Conservation (phyloP, 2,113 vertebrate genomes). For the Carassius carassius region DNA sequence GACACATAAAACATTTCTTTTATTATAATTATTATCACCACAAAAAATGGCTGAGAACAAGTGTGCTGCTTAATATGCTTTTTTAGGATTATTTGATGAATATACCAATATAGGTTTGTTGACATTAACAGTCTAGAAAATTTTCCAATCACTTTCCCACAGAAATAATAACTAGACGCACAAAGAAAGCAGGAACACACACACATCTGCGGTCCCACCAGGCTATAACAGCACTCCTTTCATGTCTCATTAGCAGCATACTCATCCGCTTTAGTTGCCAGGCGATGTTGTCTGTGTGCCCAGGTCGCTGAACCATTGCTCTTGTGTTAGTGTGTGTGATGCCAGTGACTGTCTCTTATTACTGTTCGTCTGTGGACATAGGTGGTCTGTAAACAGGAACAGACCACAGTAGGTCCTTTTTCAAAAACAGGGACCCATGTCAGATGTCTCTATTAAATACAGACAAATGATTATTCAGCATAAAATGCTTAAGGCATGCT, state of each 20-base stretch:
- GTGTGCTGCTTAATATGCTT: too few species aligned
- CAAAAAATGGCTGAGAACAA: too few species aligned
- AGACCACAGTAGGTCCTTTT: background rate
- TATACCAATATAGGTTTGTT: too few species aligned
- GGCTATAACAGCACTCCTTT: background rate
- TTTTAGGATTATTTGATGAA: background rate
- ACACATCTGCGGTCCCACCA: background rate
- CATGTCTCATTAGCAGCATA: conserved; percentile 20
- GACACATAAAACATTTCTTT: too few species aligned
- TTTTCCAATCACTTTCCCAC: background rate
- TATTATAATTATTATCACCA: too few species aligned
- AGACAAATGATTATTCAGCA: background rate
- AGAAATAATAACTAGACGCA: background rate
- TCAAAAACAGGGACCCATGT: background rate
- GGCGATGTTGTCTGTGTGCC: conserved; percentile 1
- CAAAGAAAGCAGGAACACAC: background rate
- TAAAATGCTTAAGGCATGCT: background rate
- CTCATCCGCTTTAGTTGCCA: conserved; percentile 17
- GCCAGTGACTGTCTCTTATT: background rate
- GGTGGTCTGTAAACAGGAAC: background rate
- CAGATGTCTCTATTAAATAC: background rate
- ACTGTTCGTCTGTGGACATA: background rate
- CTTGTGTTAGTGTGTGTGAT: background rate
- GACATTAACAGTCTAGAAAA: too few species aligned
- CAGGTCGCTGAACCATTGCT: conserved; percentile 17